Evolutionary conservation across 1,140 invertebrate species (phyloP).

Genomic region (Oppia nitens): DNA sequence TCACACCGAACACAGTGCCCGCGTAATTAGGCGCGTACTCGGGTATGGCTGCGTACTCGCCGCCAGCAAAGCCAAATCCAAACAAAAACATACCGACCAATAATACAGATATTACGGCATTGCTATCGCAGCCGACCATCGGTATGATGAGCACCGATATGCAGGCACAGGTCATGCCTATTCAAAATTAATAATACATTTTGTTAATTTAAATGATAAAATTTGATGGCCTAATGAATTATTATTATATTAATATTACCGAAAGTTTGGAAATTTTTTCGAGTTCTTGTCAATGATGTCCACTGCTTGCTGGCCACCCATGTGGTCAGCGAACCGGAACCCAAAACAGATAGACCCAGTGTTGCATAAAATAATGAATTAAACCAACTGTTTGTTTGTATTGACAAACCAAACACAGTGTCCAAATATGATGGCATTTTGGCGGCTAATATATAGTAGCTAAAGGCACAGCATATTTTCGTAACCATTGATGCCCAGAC

Average conservation of each 20-base stretch:
- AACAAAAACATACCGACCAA: constrained; percentile 19
- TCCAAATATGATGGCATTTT: constrained; percentile 44
- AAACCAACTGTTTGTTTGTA: too few species aligned
- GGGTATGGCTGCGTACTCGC: constrained; percentile 28
- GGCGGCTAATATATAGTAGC: constrained; percentile 83
- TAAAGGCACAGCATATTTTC: constrained; percentile 76
- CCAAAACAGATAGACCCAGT: too few species aligned
- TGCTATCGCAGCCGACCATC: constrained; percentile 13
- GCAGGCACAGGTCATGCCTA: constrained; percentile 16
- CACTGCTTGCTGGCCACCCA: too few species aligned
- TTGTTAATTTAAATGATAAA: background rate
- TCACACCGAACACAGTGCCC: constrained; percentile 49
- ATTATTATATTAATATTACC: background rate
- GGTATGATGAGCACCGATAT: constrained; percentile 5
- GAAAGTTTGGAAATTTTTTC: too few species aligned
- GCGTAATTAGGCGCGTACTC: constrained; percentile 54
- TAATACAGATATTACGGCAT: constrained; percentile 16
- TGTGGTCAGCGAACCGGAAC: too few species aligned
- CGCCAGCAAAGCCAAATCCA: constrained; percentile 20
- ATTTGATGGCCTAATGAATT: background rate
- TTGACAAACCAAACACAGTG: constrained; percentile 42
- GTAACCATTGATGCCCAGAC: constrained; percentile 83
- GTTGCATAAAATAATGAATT: too few species aligned
- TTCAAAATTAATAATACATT: constrained; percentile 7
- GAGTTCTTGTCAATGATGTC: too few species aligned